Evolutionary conservation across 1,140 invertebrate species (phyloP), one percentile per base, ranked within the genome.

Genomic region (Saccostrea cuccullata): DNA sequence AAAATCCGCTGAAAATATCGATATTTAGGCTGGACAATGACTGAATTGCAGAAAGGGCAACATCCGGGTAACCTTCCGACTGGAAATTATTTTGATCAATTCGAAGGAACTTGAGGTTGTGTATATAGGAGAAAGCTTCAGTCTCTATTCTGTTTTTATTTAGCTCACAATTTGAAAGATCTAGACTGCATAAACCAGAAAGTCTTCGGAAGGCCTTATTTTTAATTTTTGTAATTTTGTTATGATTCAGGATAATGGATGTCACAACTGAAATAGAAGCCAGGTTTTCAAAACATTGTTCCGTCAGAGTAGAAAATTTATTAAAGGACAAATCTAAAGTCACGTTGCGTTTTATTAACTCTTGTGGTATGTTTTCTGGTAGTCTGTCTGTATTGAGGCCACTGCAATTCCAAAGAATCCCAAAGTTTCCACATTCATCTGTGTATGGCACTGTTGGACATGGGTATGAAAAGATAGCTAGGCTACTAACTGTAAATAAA

Each of bases 241-340:
- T 67, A 67, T 67, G 60, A 67, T 20, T 20, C 20, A 67, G 17
- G 23, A 67, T 67, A 4, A 67, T 23, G 20, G 60, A 67, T n/a
- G 60, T 67, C 20, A 67, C n/a, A 67, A 20, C 17, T 20, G 60
- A 67, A 9, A n/a, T 8, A 23, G 15, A 9, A 9, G 60, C 60
- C 23, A 67, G 20, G 17, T 67, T 20, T 20, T 67, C 60, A 67
- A 67, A 67, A 2, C 8, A 20, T 20, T 67, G 20, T 20, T 67
- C 60, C 60, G 60, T 67, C 5, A 67, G 6, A 67, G 60, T n/a
- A 23, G 17, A 1, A 67, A 67, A 67, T 23, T 20, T 20, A 23
- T 67, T 67, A 67, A 67, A 67, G 13, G 60, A 67, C 60, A 67
- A 67, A 67, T 67, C 60, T 20, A 67, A 67, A 67, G 60, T 67